Base-by-base conservation (phyloP, 1,140 invertebrate species). In the Drosophila baimaii region DNA sequence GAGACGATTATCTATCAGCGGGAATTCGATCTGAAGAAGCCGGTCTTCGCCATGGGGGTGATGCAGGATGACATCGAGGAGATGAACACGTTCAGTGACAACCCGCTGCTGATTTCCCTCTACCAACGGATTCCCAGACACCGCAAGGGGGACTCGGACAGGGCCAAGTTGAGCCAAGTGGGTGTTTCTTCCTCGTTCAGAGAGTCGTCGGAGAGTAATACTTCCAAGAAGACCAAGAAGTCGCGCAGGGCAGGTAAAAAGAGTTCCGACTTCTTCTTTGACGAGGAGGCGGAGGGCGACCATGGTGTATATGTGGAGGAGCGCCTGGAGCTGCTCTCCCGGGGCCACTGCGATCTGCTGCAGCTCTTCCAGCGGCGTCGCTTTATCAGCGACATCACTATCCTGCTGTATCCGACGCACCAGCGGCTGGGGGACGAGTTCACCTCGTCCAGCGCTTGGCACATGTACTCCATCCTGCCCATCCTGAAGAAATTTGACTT, bases 401-500 rank as follows among this genome's bases (percentile, higher is more conserved):
- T 91, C 12, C 76, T 65, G 27, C 49, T 91, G 2, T 91, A 91
- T 54, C 85, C 90, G 21, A 31, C 63, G 7, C 79, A 74, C 19
- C n/a, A 57, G 4, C 43, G 8, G 0, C 29, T 58, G 13, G 13
- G 0, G 35, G 64, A 57, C 8, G 73, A 69, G 21, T 55, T 69
- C 21, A 88, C 85, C 1, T 72, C 88, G 1, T 66, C 49, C 56
- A 78, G 64, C 10, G 15, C 63, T 0, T 91, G 90, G 90, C 85
- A 91, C 47, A 90, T 91, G 74, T 91, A 91, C 68, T 81, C 90
- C 7, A 79, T 91, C 17, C 41, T 91, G 54, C 90, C 90, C 8
- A 55, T 82, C 12, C 68, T 91, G 8, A 91, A 90, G 62, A 62
- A 88, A 3, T 56, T 69, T 1, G 46, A 70, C 9, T 88, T 91